Base-by-base conservation (phyloP, 2,113 vertebrate species). In the Centropristis striata region DNA sequence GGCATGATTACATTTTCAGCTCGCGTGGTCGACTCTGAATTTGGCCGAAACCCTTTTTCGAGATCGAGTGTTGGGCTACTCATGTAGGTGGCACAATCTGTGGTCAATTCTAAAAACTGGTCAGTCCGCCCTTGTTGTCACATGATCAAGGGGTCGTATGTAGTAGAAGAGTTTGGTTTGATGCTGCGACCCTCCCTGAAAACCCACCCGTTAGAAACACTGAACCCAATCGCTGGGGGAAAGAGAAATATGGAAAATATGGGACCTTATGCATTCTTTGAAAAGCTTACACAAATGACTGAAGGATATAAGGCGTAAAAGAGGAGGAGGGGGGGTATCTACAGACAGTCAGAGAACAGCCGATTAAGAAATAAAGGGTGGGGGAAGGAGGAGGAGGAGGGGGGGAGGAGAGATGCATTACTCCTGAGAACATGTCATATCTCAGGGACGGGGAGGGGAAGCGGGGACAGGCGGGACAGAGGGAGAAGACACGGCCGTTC, bases 381-480 rank as follows among this genome's bases (percentile, higher is more conserved):
- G 53, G 32, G 23, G 20, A 44, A 18, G 58, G 4, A 44, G 20
- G 58, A 5, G 7, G 21, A 14, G n/a, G 15, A 27, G 11, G 51
- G 13, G 18, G 23, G 13, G 25, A 3, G n/a, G 64, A n/a, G 16
- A 54, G 68, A 76, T 75, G 76, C 70, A 73, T 79, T 78, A 63
- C 80, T 73, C 75, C 87, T 80, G 89, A 91, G 89, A 88, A 91
- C 91, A 93, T 79, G 76, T 86, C 91, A 90, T 78, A 91, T 89
- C 92, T 92, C 91, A 86, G 86, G 71, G 28, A 69, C 5, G n/a
- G 15, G 28, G 63, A 49, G 27, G 41, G 60, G 12, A 49, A 20
- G 68, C 1, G 28, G 25, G 51, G 58, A 12, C 80, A 80, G 85
- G 83, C 71, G 49, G 79, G 86, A 44, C 57, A 77, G 71, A 67